Evolutionary conservation across 2,113 vertebrate species (phyloP).

Genomic region (Petaurus breviceps): DNA sequence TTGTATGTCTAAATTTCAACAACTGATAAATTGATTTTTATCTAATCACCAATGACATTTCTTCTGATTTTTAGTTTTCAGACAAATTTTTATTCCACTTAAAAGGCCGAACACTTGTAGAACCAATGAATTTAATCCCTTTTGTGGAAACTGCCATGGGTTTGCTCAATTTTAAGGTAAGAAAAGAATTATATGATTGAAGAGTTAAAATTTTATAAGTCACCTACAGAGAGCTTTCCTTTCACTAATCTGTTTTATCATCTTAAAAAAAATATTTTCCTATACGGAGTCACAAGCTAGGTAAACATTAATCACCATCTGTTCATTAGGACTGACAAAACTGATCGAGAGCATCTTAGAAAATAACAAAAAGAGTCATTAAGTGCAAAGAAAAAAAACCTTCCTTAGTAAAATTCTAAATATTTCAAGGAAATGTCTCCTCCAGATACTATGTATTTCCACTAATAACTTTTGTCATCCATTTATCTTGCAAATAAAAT

Average conservation of each 20-base stretch:
- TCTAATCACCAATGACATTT: slow-evolving; percentile 68
- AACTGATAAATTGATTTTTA: slow-evolving; percentile 1
- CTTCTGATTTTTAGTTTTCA: slow-evolving; percentile 93
- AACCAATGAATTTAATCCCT: slow-evolving; percentile 96
- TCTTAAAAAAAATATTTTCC: slow-evolving; percentile 58
- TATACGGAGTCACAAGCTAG: slow-evolving; percentile 44
- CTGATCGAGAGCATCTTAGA: slow-evolving; percentile 38
- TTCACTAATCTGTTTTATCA: slow-evolving; percentile 49
- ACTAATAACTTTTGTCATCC: slow-evolving; percentile 41
- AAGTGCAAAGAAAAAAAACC: slow-evolving; percentile 42
- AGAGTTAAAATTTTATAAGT: slow-evolving; percentile 71
- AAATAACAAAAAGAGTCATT: slow-evolving; percentile 61
- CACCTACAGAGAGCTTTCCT: slow-evolving; percentile 57
- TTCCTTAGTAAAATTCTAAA: slow-evolving; percentile 33
- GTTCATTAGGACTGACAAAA: slow-evolving; percentile 17
- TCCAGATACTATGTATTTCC: slow-evolving; percentile 1
- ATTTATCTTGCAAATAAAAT: slow-evolving; percentile 25
- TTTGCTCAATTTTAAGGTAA: slow-evolving; percentile 99
- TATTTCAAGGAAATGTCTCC: slow-evolving; percentile 30
- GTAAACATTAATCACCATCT: slow-evolving; percentile 33
- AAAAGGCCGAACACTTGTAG: slow-evolving; percentile 92
- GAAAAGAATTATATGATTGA: slow-evolving; percentile 65
- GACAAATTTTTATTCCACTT: slow-evolving; percentile 93
- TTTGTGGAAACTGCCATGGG: slow-evolving; percentile 99
- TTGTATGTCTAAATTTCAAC: slow-evolving; percentile 33